phyloP scores from a whole-genome alignment of 2,113 vertebrate species.

The Verasper variegatus region DNA sequence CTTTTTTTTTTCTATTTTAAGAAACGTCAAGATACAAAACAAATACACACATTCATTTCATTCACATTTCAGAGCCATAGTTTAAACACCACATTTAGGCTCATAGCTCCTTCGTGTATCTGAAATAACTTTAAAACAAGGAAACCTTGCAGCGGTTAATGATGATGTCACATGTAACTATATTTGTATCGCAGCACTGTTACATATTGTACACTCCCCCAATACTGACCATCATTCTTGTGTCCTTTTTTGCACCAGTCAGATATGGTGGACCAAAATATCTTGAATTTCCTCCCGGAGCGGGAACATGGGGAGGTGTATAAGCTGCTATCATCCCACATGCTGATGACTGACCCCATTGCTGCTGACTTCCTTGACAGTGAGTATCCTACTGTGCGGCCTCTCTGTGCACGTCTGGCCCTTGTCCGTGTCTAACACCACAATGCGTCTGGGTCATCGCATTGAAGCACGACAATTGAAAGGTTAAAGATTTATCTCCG shows the following conservation, averaged over 20 bases:
- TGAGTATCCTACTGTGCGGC: slow-evolving; percentile 75
- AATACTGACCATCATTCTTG: slow-evolving; percentile 56
- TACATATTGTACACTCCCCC: neutral
- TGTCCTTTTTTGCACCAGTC: slow-evolving; percentile 87
- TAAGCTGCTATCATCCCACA: slow-evolving; percentile 87
- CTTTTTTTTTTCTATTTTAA: too few relatives aligned
- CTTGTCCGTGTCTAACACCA: slow-evolving; percentile 4
- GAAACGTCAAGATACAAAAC: too few relatives aligned
- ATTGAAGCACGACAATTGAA: slow-evolving; percentile 6
- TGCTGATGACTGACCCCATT: slow-evolving; percentile 85
- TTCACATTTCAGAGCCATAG: too few relatives aligned
- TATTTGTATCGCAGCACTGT: neutral
- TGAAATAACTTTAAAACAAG: neutral
- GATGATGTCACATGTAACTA: neutral
- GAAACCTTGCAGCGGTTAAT: neutral
- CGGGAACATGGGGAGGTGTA: slow-evolving; percentile 90
- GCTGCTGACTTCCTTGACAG: slow-evolving; percentile 86
- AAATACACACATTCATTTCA: too few relatives aligned
- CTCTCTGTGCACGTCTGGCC: slow-evolving; percentile 10
- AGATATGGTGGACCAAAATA: slow-evolving; percentile 94
- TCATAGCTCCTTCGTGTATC: neutral
- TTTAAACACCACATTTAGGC: too few relatives aligned
- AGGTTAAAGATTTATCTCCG: slow-evolving; percentile 18
- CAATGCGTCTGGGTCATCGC: slow-evolving; percentile 39
- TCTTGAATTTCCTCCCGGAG: slow-evolving; percentile 93